These are phyloP conservation scores for Muricea muricata DNA, from an alignment of 92 coral and sea anemone genomes.

Conservation along the genomic window DNA sequence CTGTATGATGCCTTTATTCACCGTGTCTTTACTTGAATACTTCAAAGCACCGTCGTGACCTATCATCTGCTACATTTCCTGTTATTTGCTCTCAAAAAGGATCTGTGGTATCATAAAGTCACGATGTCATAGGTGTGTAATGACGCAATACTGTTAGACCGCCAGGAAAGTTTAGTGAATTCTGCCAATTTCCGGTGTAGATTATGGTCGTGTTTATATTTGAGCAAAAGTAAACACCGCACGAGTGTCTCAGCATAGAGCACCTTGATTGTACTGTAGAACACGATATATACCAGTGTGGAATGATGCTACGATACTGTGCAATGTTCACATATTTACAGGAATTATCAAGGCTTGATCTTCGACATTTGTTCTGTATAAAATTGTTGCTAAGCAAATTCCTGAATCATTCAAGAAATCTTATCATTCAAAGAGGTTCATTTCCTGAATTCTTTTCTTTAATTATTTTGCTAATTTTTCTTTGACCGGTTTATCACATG, in stretches of 20 bases:
- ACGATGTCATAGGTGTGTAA: background rate
- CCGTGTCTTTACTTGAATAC: background rate
- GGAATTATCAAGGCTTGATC: no score
- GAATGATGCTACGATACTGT: background rate
- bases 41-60: slow-evolving; percentile 16
- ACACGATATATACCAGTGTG: background rate
- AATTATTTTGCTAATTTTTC: background rate
- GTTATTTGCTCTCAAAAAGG: slow-evolving; percentile 27
- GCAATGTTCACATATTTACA: background rate
- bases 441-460: slow-evolving; percentile 4
- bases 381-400: background rate
- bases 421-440: background rate
- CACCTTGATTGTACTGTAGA: background rate
- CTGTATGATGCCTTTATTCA: background rate
- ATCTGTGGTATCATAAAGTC: background rate
- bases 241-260: background rate
- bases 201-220: background rate
- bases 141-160: slow-evolving; percentile 9
- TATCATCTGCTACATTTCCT: slow-evolving; percentile 22
- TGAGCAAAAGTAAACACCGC: background rate
- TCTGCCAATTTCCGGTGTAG: slow-evolving; percentile 9
- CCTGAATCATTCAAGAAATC: background rate
- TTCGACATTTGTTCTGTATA: background rate
- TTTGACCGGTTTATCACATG: background rate
- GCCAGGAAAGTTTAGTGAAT: slow-evolving; percentile 1